Evolutionary conservation across 1,140 invertebrate genomes (phyloP), one percentile per base, ranked within the genome.

Genomic region (Tribolium castaneum): DNA sequence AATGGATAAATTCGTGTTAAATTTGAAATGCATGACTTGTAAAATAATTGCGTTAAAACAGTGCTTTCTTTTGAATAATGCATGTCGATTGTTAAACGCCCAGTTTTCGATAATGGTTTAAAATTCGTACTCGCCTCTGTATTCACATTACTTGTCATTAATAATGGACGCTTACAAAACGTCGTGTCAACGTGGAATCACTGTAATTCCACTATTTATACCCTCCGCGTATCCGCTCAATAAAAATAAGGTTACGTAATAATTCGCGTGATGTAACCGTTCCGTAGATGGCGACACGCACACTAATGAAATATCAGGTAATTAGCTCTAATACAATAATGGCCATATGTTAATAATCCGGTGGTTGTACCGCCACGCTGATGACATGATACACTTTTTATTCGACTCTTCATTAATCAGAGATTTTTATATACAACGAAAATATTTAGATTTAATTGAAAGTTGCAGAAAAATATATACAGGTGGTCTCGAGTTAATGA

Each of bases 251-350:
- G 76, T 77, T 66, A 80, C 25, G 45, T 66, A 70, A 71, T 78
- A 75, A 66, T 78, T 80, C 62, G 77, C 77, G 79, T 78, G 76
- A 25, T 66, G 56, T 35, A 52, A 66, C 34, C 16, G 54, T 74
- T 30, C 56, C 54, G 22, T 70, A 77, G 54, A 72, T 59, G 76
- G 72, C 72, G 35, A 75, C 78, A 77, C 77, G 78, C 82, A 81
- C 79, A 56, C 78, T 83, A 84, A 84, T 83, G 79, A 84, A 81
- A 82, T 81, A 82, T 80, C 80, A 66, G 66, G 77, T 84, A 82
- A 82, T 83, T 84, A 81, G 78, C 76, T 74, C 79, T 84, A 83
- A 84, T 83, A 81, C 72, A 81, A 83, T 84, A 84, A 82, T 84
- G 81, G 79, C 79, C 82, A 81, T 83, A 84, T 84, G 82, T 80